Base-by-base conservation (phyloP, 2,888 invertebrate genomes). In the Megastigmus dorsalis region DNA sequence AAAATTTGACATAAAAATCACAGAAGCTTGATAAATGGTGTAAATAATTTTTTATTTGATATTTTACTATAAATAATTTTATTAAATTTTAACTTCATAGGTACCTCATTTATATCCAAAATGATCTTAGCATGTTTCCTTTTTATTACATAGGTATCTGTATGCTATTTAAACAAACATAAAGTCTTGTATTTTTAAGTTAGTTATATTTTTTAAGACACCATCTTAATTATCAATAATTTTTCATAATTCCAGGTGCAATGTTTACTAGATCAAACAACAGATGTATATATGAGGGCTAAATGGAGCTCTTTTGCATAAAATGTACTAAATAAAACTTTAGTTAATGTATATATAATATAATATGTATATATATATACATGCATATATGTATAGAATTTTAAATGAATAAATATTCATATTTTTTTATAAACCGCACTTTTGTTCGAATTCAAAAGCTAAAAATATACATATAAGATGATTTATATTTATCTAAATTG, bases 241-340 rank as follows among this genome's bases (percentile, higher is more conserved):
- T n/a, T n/a, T n/a, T n/a, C n/a, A 7, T 52, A 75, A 57, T 74
- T 82, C 54, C 79, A 89, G 89, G 91, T 94, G 18, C 89, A 91
- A 74, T 91, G 91, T 81, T 88, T 94, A 15, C 88, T 94, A 60
- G 92, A 93, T 83, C 91, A 93, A 81, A 93, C 94, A 1, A 93
- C 91, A 0, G 94, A 94, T 88, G 89, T 90, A 20, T 92, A 92
- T 84, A 90, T 91, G 62, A 94, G 85, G 78, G 74, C 66, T 1
- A 93, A 93, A 7, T 93, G 93, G 92, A 88, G 88, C 75, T 89
- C 93, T 0, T 94, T 73, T 66, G 23, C 69, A 30, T 76, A 72
- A 54, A 41, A 7, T 66, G 5, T 4, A 26, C 33, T 57, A 9
- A n/a, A n/a, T n/a, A n/a, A n/a, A n/a, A n/a, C n/a, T n/a, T n/a